Base-by-base conservation (phyloP, 2,113 vertebrate genomes). In the Calyptommatus sinebrachiatus region DNA sequence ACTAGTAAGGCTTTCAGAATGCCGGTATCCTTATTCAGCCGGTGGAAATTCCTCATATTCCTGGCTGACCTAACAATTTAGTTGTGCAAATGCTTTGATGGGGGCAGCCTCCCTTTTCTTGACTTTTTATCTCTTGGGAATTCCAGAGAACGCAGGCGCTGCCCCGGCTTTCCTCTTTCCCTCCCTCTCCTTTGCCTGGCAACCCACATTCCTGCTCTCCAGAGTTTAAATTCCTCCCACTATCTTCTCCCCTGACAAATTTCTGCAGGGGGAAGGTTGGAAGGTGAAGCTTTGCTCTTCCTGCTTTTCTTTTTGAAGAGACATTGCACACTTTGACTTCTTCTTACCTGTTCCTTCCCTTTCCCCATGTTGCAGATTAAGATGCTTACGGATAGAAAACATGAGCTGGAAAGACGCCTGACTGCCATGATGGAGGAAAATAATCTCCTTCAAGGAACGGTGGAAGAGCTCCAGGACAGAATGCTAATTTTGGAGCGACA, bases 311-410 rank as follows among this genome's bases (percentile, higher is more conserved):
- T 16, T 21, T n/a, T 24, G 22, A 35, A 21, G 31, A 50, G 53
- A 7, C 16, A 41, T 20, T 46, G 1, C 65, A 61, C 24, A 66
- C 65, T 8, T 26, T 24, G 46, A 21, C 11, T 31, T n/a, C 61
- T 45, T 68, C 26, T 53, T 76, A 28, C 12, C 12, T 67, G 74
- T 22, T 68, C 84, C 76, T 79, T 71, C 8, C 1, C 28, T 76
- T 61, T 78, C 88, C 73, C 79, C 61, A 72, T 70, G 71, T 87
- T 63, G 31, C 92, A 99, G 98, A 99, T 99, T 93, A 98, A 97
- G 92, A 97, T 98, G 97, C 96, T 99, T 89, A 97, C 97, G 0
- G 97, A 99, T 88, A 95, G 96, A 85, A 99, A 99, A 91, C 93
- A 94, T 84, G 98, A 98, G 90, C 92, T 99, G 88, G 98, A 99